Evolutionary conservation across 1,140 invertebrate species (phyloP).

Genomic region (Leptinotarsa lineolata): DNA sequence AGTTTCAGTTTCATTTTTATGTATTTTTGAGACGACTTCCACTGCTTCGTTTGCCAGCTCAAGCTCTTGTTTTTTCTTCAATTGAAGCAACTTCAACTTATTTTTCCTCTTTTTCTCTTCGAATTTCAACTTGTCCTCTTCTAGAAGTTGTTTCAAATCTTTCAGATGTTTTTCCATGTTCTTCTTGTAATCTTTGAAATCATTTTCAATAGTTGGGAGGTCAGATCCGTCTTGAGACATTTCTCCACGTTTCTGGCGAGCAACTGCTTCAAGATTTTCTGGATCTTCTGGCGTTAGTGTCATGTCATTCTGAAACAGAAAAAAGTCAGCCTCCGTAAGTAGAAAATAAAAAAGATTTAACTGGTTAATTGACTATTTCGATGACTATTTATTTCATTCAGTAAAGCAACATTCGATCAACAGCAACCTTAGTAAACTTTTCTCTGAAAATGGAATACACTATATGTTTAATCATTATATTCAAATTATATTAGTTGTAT

Average conservation of each 20-base stretch:
- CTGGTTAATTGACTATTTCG: too few species aligned
- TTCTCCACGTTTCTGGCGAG: not conserved
- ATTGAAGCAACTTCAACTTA: constrained; percentile 3
- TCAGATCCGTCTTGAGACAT: not conserved
- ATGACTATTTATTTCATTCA: too few species aligned
- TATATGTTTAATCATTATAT: too few species aligned
- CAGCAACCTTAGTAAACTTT: too few species aligned
- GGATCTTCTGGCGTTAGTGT: too few species aligned
- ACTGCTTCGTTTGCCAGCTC: not conserved
- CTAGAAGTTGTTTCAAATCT: constrained; percentile 1
- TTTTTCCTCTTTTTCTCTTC: constrained; percentile 7
- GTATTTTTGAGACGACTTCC: not conserved
- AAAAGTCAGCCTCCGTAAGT: too few species aligned
- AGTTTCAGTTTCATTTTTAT: not conserved
- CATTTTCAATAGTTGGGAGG: not conserved
- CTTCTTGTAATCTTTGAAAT: constrained; percentile 1
- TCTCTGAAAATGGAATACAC: too few species aligned
- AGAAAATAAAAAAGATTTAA: too few species aligned
- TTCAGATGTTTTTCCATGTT: constrained; percentile 17
- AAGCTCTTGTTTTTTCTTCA: constrained; percentile 18
- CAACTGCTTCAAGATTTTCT: too few species aligned
- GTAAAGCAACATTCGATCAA: too few species aligned
- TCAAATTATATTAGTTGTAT: not conserved
- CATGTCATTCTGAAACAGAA: too few species aligned
- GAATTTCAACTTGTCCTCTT: constrained; percentile 19